Base-by-base conservation (phyloP, 2,113 vertebrate species). In the Peromyscus leucopus region DNA sequence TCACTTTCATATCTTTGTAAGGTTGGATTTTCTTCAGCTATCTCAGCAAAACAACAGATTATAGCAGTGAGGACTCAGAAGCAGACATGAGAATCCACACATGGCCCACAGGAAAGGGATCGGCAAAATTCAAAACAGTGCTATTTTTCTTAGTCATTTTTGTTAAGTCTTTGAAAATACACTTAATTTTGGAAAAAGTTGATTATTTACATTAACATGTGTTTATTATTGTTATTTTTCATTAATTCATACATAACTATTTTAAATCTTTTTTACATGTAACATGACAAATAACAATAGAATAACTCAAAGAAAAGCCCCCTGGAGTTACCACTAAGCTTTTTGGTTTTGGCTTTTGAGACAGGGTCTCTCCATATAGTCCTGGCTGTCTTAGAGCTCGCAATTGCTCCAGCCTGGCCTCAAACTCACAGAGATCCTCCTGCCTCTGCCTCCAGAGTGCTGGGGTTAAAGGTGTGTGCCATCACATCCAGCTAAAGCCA, bases 181-280 rank as follows among this genome's bases (percentile, higher is more conserved):
- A 83, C 59, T 67, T 74, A 90, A 19, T 78, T 80, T 89, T 90
- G 42, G 15, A 11, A 51, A 93, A 89, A 19, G 83, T 48, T 57
- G 39, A 26, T 84, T 93, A 82, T 79, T 97, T 92, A 91, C 4
- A 90, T 84, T 84, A 90, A 80, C 33, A 75, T 76, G 12, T 89
- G 13, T 33, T 78, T 92, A 85, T 92, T 57, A 59, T 59, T 90
- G 1, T 61, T 86, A 42, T 79, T 31, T 51, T 72, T 93, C 48
- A n/a, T 59, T 69, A 96, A 57, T 65, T 69, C 69, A 33, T 78
- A 78, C 4, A 74, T 55, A 94, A 82, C 61, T 80, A 57, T 74
- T 82, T 93, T 78, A 76, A 89, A 88, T 69, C n/a, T 39, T 96
- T 96, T 65, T 94, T 59, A 91, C 69, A 33, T 84, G n/a, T 72